Evolutionary conservation across 2,888 invertebrate genomes (phyloP).

Genomic region (Neelides folsomi): DNA sequence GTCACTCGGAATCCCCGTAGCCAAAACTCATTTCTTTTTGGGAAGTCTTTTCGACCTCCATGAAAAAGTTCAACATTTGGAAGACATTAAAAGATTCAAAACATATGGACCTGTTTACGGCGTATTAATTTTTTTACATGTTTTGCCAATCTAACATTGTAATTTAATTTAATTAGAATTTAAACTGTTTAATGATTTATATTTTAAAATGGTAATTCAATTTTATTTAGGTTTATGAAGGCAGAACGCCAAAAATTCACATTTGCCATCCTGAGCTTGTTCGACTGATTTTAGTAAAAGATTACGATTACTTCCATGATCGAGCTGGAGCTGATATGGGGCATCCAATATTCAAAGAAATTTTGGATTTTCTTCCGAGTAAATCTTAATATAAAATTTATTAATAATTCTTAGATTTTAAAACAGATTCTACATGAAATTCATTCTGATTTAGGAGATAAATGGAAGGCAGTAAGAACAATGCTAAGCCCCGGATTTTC

Average conservation of each 20-base stretch:
- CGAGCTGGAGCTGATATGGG: constrained; percentile 19
- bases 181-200: too few species aligned
- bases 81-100: constrained; percentile 17
- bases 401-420: neutral
- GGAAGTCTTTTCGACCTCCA: constrained; percentile 13
- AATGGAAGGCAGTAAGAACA: constrained; percentile 27
- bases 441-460: constrained; percentile 21
- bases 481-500: constrained; percentile 23
- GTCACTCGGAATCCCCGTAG: constrained; percentile 18
- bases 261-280: constrained; percentile 27
- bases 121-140: constrained; percentile 2
- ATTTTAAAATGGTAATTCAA: too few species aligned
- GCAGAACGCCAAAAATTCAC: constrained; percentile 25
- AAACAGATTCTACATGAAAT: neutral
- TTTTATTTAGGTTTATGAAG: constrained; percentile 23
- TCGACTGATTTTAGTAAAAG: constrained; percentile 26
- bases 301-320: constrained; percentile 22
- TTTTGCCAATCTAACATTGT: too few species aligned
- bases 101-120: constrained; percentile 20
- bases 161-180: too few species aligned
- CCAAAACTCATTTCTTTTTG: constrained; percentile 12
- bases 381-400: neutral
- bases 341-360: constrained; percentile 21
- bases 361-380: constrained; percentile 28
- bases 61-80: constrained; percentile 4